Conservation (phyloP, 1,140 invertebrate genomes). For the Microplitis demolitor region DNA sequence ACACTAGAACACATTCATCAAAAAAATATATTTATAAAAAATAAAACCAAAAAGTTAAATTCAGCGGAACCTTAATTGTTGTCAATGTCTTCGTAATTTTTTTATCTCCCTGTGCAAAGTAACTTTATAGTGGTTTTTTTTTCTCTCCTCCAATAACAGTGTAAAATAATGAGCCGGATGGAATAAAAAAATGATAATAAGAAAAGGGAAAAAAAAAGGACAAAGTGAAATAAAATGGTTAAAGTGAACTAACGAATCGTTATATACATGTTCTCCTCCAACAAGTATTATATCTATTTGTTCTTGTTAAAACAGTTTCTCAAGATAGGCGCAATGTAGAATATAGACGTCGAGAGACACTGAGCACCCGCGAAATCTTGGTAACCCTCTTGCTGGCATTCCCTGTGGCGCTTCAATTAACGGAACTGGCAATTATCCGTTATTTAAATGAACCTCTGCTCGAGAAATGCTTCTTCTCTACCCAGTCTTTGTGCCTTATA, state of each 20-base stretch:
- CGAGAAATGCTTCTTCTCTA: constrained; percentile 33
- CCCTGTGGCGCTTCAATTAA: constrained; percentile 54
- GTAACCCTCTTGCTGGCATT: constrained; percentile 46
- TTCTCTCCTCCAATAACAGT: too few relatives aligned
- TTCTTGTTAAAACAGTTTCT: constrained; percentile 23
- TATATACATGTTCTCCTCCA: background rate
- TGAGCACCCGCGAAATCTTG: constrained; percentile 45
- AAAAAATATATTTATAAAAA: too few relatives aligned
- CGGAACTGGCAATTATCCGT: constrained; percentile 56
- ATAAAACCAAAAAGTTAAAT: too few relatives aligned
- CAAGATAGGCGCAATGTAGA: constrained; percentile 26
- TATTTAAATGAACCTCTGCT: constrained; percentile 52
- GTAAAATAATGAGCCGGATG: too few relatives aligned
- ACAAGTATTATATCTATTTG: constrained; percentile 21
- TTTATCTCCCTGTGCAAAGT: background rate
- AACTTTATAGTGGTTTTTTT: too few relatives aligned
- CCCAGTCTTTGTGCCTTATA: constrained; percentile 40
- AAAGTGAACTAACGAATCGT: constrained; percentile 11
- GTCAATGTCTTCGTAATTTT: background rate
- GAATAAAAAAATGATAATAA: background rate
- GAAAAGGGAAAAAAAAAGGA: background rate
- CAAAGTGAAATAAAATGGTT: too few relatives aligned
- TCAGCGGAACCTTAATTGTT: too few relatives aligned
- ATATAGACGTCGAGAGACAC: constrained; percentile 5
- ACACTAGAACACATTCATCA: too few relatives aligned